Evolutionary conservation across 2,888 invertebrate genomes (phyloP).

Genomic region (Mythimna impura): DNA sequence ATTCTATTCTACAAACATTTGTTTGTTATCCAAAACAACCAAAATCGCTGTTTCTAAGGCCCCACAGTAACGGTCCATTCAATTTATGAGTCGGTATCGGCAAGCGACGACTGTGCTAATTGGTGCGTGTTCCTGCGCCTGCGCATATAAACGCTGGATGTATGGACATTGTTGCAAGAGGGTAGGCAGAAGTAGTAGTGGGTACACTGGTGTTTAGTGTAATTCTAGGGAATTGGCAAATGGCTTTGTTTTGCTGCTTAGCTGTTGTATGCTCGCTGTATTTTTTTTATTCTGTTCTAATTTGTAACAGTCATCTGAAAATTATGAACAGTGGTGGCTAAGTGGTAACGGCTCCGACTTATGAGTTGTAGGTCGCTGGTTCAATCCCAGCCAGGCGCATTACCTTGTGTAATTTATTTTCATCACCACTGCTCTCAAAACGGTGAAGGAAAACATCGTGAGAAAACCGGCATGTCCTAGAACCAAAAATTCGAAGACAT

Average conservation of each 20-base stretch:
- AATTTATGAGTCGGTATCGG: conserved; percentile 81
- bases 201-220: not conserved
- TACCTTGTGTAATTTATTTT: too few relatives aligned
- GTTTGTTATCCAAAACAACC: not conserved
- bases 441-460: too few relatives aligned
- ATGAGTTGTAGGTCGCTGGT: too few relatives aligned
- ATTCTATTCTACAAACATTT: not conserved
- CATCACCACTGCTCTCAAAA: too few relatives aligned
- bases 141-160: conserved; percentile 62
- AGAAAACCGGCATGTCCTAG: too few relatives aligned
- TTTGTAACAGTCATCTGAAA: too few relatives aligned
- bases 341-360: too few relatives aligned
- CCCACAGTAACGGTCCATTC: conserved; percentile 77
- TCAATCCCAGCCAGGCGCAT: too few relatives aligned
- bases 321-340: too few relatives aligned
- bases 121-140: conserved; percentile 81
- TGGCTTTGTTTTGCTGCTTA: not conserved
- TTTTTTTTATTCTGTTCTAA: not conserved
- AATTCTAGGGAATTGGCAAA: not conserved
- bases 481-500: too few relatives aligned
- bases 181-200: conserved; percentile 14
- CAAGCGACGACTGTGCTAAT: conserved; percentile 81
- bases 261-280: not conserved
- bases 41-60: conserved; percentile 65
- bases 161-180: conserved; percentile 42